Evolutionary conservation across 1,140 invertebrate species (phyloP), one percentile per base, ranked within the genome.

Genomic region (Drosophila repletoides): DNA sequence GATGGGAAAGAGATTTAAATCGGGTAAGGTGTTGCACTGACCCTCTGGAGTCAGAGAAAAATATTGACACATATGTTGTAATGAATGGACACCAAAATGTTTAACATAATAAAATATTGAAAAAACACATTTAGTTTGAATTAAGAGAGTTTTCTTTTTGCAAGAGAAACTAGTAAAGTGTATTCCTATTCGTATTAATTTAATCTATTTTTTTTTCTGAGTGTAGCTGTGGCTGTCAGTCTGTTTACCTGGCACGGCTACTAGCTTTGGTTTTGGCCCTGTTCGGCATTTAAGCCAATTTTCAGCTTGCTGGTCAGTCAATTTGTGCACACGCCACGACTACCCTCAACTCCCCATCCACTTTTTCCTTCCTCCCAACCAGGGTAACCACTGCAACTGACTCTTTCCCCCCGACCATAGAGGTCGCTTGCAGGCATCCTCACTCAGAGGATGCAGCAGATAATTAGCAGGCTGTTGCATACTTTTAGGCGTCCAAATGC

Each of bases 211-310:
- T n/a, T n/a, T n/a, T n/a, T n/a, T n/a, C n/a, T n/a, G n/a, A n/a
- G n/a, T n/a, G n/a, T n/a, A n/a, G n/a, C 17, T 40, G 6, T n/a
- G 6, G 1, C 5, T 40, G 1, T 19, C 2, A n/a, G n/a, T n/a
- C 2, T 40, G 5, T 40, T n/a, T 40, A 17, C 17, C 36, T 34
- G n/a, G 17, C 43, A 7, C 24, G n/a, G 15, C 26, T 10, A 1
- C 3, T 31, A 1, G 10, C 29, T 10, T 3, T 10, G 10, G 2
- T 19, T 22, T 0, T 17, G 6, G 12, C 43, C 14, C 15, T 40
- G 5, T 38, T 12, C 17, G 22, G 17, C 26, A 65, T 49, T 65
- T 34, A 49, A 58, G 63, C 53, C 45, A 59, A 59, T 66, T 66
- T 66, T 66, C 53, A 43, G 22, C 55, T 36, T 34, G 38, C 28